Evolutionary conservation across 2,888 invertebrate genomes (phyloP), one percentile per base, ranked within the genome.

Genomic region (Perizoma affinitatum): DNA sequence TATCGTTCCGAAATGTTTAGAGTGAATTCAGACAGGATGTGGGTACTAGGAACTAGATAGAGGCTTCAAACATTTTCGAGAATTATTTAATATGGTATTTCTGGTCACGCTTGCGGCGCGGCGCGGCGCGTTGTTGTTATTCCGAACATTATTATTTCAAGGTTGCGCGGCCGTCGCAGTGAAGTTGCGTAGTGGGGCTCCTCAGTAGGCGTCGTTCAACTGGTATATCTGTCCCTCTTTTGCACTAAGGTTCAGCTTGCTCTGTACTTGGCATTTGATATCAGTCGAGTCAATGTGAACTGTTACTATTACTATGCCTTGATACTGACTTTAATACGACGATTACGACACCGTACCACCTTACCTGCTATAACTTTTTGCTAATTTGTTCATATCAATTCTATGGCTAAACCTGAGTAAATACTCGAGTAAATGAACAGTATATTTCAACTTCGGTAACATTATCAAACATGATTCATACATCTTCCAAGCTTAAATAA

Each of bases 141-240:
- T 90, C 91, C 85, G 88, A 88, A 90, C 92, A 92, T 92, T 92
- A 91, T 91, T 91, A 91, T 92, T 92, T 92, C 92, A 92, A 92
- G 92, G 92, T 92, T 91, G 91, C 84, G 84, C 86, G 88, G 88
- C 87, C 89, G 91, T 86, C 90, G 89, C 90, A 86, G 86, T 88
- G 88, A 90, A 87, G 88, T 90, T 90, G 89, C 90, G 89, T 87
- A 88, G 91, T 89, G 91, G 90, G 90, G 90, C 90, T 90, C 91
- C 88, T 87, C 90, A 88, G 86, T 87, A 87, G 90, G 89, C 91
- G 90, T 85, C 85, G 86, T 84, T 85, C 84, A 75, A 83, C 84
- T 86, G 79, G 81, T 90, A 88, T 88, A 80, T 85, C 89, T 79
- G 88, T 92, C 91, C 84, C 88, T 85, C 82, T 89, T 86, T 85